These are phyloP conservation scores for Dolomedes plantarius DNA, from an alignment of 2,888 invertebrate species.

Conservation along the genomic window DNA sequence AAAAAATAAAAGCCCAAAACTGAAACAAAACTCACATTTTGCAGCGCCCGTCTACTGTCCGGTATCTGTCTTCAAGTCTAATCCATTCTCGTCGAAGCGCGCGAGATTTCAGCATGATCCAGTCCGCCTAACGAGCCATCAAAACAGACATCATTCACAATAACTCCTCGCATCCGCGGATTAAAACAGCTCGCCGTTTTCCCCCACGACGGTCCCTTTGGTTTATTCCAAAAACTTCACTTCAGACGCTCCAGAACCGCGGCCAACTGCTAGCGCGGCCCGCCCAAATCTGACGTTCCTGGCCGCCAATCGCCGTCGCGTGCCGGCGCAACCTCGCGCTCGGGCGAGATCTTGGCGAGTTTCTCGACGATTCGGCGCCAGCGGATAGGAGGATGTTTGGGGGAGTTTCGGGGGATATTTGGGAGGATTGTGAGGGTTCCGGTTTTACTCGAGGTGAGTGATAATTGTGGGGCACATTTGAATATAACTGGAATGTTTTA, in stretches of 20 bases:
- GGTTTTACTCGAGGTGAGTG: not conserved
- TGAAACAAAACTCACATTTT: conserved; percentile 57
- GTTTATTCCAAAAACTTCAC: conserved; percentile 32
- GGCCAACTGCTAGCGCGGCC: conserved; percentile 55
- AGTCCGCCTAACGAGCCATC: conserved; percentile 42
- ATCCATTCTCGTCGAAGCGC: conserved; percentile 29
- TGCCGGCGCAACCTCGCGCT: too few relatives aligned
- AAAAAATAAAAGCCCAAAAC: too few relatives aligned
- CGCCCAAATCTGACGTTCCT: conserved; percentile 60
- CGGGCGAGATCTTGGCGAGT: not conserved
- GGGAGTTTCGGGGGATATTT: not conserved
- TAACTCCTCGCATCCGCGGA: conserved; percentile 31
- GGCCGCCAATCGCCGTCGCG: conserved; percentile 43
- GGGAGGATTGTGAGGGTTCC: too few relatives aligned
- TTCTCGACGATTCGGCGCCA: not conserved
- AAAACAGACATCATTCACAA: conserved; percentile 57
- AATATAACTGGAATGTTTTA: not conserved
- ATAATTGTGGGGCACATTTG: conserved; percentile 5
- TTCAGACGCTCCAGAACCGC: not conserved
- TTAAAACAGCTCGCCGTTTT: conserved; percentile 37
- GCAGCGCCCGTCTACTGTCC: conserved; percentile 21
- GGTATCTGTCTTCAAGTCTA: conserved; percentile 45
- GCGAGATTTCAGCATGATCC: conserved; percentile 48
- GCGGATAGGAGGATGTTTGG: not conserved
- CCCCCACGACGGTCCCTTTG: not conserved